Evolutionary conservation across 2,113 vertebrate species (phyloP).

Genomic region (Nothocercus nigrocapillus): DNA sequence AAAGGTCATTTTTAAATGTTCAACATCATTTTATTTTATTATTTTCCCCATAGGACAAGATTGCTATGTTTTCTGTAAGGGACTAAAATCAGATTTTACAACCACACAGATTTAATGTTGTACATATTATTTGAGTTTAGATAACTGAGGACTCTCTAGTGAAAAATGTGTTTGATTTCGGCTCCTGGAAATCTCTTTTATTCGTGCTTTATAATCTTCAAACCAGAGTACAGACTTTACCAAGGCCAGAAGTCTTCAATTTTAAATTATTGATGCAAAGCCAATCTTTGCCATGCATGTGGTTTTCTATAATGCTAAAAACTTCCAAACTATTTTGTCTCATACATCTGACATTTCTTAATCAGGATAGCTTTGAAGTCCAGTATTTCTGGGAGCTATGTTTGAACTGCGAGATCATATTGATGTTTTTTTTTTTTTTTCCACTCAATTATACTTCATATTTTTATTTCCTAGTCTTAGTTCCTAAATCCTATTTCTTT

Average conservation of each 20-base stretch:
- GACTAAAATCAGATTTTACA: slow-evolving; percentile 22
- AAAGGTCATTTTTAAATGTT: slow-evolving; percentile 71
- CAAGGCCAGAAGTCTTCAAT: slow-evolving; percentile 6
- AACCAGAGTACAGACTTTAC: neutral
- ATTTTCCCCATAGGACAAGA: slow-evolving; percentile 33
- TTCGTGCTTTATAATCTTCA: neutral
- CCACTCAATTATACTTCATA: neutral
- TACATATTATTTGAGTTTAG: slow-evolving; percentile 35
- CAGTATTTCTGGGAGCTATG: neutral
- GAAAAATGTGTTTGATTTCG: slow-evolving; percentile 34
- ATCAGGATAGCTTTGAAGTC: neutral
- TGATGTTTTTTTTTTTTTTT: slow-evolving; percentile 10
- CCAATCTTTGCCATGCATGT: slow-evolving; percentile 29
- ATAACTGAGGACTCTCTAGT: slow-evolving; percentile 3
- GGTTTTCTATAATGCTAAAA: slow-evolving; percentile 39
- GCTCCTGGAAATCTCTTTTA: neutral
- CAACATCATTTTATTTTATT: slow-evolving; percentile 49
- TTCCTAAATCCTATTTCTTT: neutral
- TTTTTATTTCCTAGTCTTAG: slow-evolving; percentile 15
- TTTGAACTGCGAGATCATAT: neutral
- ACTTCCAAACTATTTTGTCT: neutral
- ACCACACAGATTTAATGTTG: slow-evolving; percentile 9
- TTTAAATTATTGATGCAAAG: slow-evolving; percentile 22
- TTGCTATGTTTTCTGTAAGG: slow-evolving; percentile 29
- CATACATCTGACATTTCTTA: slow-evolving; percentile 31